Evolutionary conservation across 2,797 vertebrate species (phyloP).

Genomic region (Crenuchus spilurus): DNA sequence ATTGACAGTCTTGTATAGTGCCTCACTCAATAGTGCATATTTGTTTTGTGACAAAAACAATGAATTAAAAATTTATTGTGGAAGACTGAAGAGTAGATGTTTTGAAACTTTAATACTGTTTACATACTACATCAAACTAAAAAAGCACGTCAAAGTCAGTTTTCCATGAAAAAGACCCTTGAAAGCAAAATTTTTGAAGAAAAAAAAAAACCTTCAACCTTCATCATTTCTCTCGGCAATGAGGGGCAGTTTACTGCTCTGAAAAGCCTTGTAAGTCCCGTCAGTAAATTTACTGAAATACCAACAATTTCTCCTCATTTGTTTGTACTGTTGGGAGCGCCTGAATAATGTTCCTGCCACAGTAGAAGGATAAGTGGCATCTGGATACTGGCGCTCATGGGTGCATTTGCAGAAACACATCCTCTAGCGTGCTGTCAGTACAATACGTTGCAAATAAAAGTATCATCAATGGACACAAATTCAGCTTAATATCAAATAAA

Average conservation of each 20-base stretch:
- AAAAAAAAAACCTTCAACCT: too few species aligned
- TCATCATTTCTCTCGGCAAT: neutral
- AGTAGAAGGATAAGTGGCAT: slow-evolving; percentile 1
- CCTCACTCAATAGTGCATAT: too few species aligned
- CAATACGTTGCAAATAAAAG: neutral
- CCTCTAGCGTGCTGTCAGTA: slow-evolving; percentile 8
- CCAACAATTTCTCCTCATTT: neutral
- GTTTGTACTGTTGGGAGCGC: neutral
- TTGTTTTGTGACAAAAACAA: too few species aligned
- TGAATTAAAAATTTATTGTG: too few species aligned
- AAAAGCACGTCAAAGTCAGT: too few species aligned
- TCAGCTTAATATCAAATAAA: neutral
- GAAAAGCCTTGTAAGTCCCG: neutral
- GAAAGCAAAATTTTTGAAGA: too few species aligned
- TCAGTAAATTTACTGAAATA: neutral
- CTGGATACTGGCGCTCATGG: neutral
- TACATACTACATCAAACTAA: too few species aligned
- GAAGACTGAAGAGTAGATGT: too few species aligned
- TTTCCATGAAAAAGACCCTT: too few species aligned
- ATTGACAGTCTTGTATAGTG: too few species aligned
- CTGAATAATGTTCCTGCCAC: neutral
- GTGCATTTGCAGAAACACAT: neutral
- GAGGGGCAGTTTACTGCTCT: neutral
- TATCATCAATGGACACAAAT: slow-evolving; percentile 5
- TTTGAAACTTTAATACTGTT: too few species aligned